Percentiles rank a stretch among this genome's conserved stretches.
Evolutionary conservation across 2,113 vertebrate species (phyloP).

Genomic region (Eulacestoma nigropectus): DNA sequence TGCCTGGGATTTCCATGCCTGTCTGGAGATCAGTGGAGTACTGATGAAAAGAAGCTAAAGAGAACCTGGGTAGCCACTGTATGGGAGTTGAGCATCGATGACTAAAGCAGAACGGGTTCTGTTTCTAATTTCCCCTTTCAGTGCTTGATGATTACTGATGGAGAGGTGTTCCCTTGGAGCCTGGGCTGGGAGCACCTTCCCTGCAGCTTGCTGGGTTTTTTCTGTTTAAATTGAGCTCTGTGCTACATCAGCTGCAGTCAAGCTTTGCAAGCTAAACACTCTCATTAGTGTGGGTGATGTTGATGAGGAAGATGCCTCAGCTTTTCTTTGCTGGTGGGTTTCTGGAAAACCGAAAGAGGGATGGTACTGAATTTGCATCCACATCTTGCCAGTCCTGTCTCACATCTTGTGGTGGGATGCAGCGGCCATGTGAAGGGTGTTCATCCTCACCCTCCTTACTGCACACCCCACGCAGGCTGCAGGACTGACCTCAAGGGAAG

Average conservation of each 20-base stretch:
- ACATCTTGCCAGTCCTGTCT: background rate
- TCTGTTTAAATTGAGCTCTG: background rate
- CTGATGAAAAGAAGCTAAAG: background rate
- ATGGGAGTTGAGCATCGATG: background rate
- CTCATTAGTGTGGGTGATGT: background rate
- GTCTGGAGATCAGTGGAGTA: background rate
- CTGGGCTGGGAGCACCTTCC: background rate
- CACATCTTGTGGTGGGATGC: background rate
- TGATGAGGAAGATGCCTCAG: background rate
- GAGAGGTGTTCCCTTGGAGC: background rate
- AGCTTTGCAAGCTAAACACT: background rate
- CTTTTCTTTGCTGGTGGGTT: background rate
- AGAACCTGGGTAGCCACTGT: background rate
- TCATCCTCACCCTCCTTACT: background rate
- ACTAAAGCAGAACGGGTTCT: background rate
- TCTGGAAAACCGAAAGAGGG: background rate
- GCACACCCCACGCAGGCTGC: background rate
- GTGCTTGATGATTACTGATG: conserved; percentile 7
- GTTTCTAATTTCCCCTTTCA: conserved; percentile 21
- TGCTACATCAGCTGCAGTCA: background rate
- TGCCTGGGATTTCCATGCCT: background rate
- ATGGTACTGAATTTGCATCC: background rate
- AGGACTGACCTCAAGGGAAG: background rate
- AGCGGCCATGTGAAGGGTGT: background rate
- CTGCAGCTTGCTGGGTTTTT: background rate